phyloP scores from a whole-genome alignment of 2,797 vertebrate species.

The Esox lucius region DNA sequence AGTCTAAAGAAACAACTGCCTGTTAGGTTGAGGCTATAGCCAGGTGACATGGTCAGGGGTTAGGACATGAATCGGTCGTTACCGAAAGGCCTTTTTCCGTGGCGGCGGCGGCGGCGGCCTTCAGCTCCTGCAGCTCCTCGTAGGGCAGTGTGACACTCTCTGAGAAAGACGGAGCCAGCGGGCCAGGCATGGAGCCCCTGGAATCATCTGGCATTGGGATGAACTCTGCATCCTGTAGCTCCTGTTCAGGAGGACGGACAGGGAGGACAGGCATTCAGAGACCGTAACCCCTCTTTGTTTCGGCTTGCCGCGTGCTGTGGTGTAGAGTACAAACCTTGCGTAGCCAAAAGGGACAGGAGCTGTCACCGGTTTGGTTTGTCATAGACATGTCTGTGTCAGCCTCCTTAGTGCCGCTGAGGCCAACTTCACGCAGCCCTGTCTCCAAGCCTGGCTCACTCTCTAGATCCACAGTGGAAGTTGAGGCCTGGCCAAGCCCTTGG shows the following conservation, averaged over 20 bases:
- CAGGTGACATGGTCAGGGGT: neutral
- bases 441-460: slow-evolving; percentile 82
- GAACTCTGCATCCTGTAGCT: slow-evolving; percentile 94
- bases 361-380: slow-evolving; percentile 81
- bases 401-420: slow-evolving; percentile 91
- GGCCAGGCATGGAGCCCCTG: slow-evolving; percentile 70
- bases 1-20: slow-evolving; percentile 59
- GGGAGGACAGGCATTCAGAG: neutral
- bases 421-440: slow-evolving; percentile 83
- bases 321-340: slow-evolving; percentile 79
- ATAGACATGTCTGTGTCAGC: slow-evolving; percentile 83
- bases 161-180: slow-evolving; percentile 72
- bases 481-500: slow-evolving; percentile 79
- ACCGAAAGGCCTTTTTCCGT: slow-evolving; percentile 65
- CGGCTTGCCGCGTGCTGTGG: neutral
- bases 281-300: neutral
- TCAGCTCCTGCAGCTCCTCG: slow-evolving; percentile 86
- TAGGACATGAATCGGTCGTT: slow-evolving; percentile 27
- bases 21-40: neutral
- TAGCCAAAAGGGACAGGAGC: slow-evolving; percentile 96
- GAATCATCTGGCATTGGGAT: slow-evolving; percentile 88
- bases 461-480: slow-evolving; percentile 80
- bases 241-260: slow-evolving; percentile 70
- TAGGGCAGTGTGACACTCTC: slow-evolving; percentile 88
- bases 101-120: slow-evolving; percentile 75